A percentile compares a stretch with the other conserved stretches of the same genome.
phyloP scores from a whole-genome alignment of 1,140 invertebrate genomes.

The Listronotus oregonensis region DNA sequence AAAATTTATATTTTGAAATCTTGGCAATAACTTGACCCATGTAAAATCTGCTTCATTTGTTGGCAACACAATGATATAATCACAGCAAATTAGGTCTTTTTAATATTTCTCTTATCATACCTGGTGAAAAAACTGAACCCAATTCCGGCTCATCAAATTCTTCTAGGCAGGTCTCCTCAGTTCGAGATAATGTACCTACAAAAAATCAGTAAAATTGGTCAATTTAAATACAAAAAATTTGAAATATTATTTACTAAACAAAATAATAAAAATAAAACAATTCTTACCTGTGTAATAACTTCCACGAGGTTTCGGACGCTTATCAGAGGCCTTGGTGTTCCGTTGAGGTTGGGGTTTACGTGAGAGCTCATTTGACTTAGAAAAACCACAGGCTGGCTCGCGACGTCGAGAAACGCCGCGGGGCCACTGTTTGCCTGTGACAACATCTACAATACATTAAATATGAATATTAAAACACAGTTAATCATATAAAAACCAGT shows the following conservation, averaged over 20 bases:
- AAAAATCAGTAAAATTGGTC: too few relatives aligned
- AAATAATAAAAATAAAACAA: too few relatives aligned
- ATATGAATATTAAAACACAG: too few relatives aligned
- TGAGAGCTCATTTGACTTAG: slow-evolving; percentile 65
- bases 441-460: slow-evolving; percentile 59
- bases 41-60: too few relatives aligned
- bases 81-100: background rate
- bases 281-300: slow-evolving; percentile 57
- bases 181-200: slow-evolving; percentile 60
- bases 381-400: slow-evolving; percentile 63
- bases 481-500: too few relatives aligned
- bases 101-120: slow-evolving; percentile 1
- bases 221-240: too few relatives aligned
- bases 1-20: too few relatives aligned
- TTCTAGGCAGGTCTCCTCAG: slow-evolving; percentile 72
- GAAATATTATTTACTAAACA: too few relatives aligned
- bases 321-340: slow-evolving; percentile 66
- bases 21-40: too few relatives aligned
- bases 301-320: slow-evolving; percentile 75
- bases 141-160: slow-evolving; percentile 71
- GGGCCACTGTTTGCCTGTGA: slow-evolving; percentile 65
- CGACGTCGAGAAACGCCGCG: slow-evolving; percentile 64
- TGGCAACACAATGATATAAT: too few relatives aligned
- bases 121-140: slow-evolving; percentile 76
- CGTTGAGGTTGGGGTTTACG: slow-evolving; percentile 67